phyloP scores from a whole-genome alignment of 2,113 vertebrate species.

The Eolophus roseicapilla region DNA sequence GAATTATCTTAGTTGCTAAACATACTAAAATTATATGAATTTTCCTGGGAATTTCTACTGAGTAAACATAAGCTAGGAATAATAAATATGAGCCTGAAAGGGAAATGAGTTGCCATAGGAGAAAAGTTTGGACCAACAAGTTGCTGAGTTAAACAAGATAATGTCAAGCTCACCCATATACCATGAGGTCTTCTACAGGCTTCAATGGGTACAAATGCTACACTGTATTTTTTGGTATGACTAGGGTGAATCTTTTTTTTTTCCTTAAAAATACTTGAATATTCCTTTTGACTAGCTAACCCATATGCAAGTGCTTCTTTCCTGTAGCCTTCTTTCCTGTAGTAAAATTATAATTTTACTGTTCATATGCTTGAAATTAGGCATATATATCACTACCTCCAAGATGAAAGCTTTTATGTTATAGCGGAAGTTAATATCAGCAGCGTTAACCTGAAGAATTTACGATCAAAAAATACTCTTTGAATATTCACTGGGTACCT shows the following conservation, averaged over 20 bases:
- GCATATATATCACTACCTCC: not conserved
- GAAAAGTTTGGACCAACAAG: not conserved
- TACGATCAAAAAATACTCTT: not conserved
- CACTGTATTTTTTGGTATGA: not conserved
- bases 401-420: not conserved
- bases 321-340: not conserved
- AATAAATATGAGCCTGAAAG: not conserved
- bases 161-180: not conserved
- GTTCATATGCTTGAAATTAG: not conserved
- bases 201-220: not conserved
- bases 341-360: not conserved
- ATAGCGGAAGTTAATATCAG: not conserved
- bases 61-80: not conserved
- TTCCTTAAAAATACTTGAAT: not conserved
- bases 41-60: not conserved
- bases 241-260: not conserved
- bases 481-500: not conserved
- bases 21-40: not conserved
- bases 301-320: not conserved
- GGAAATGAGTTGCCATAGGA: not conserved
- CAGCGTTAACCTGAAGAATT: not conserved
- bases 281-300: not conserved
- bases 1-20: not conserved
- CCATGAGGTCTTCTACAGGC: not conserved
- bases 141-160: not conserved